Base-by-base conservation (phyloP, 2,113 vertebrate species). In the Callipepla squamata region DNA sequence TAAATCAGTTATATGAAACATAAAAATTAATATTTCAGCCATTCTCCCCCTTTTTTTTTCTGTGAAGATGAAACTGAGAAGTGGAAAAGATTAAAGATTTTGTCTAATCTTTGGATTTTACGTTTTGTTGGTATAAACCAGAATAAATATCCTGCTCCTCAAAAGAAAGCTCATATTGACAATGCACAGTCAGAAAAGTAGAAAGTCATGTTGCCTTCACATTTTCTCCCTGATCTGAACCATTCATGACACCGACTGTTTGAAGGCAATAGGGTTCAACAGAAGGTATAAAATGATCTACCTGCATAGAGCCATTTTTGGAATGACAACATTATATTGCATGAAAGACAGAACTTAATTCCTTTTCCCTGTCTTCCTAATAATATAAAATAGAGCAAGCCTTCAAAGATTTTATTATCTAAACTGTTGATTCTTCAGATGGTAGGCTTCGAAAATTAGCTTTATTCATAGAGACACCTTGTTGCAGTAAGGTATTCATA, bases 271-370 rank as follows among this genome's bases (percentile, higher is more conserved):
- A 66, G 7, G 1, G 9, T 76, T 79, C 74, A 66, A 9, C 21
- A 19, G 62, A 76, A 73, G 15, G 16, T 62, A 18, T n/a, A 82
- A 47, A 22, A 84, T 36, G 21, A n/a, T 82, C 44, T 85, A 15
- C 4, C 32, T 66, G 14, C 36, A 80, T 26, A 50, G 30, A 87
- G 8, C 1, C 26, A 42, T 75, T 88, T 90, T 86, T 53, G 72
- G 21, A 80, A 62, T 28, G 23, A 57, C 10, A 76, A 25, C 1
- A 74, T 83, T 47, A 67, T 34, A 26, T 55, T 66, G 9, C 26
- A 92, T 58, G 32, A 90, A 93, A 91, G 61, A 38, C 28, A 76
- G 26, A 76, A 77, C 79, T 77, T n/a, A 82, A 76, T 82, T 82
- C 10, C 8, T 65, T 70, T 28, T 62, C 82, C 21, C 62, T 91